Percentiles rank a stretch among this genome's conserved stretches.
Evolutionary conservation across 1,140 invertebrate genomes (phyloP).

Genomic region (Hylaeus anthracinus): DNA sequence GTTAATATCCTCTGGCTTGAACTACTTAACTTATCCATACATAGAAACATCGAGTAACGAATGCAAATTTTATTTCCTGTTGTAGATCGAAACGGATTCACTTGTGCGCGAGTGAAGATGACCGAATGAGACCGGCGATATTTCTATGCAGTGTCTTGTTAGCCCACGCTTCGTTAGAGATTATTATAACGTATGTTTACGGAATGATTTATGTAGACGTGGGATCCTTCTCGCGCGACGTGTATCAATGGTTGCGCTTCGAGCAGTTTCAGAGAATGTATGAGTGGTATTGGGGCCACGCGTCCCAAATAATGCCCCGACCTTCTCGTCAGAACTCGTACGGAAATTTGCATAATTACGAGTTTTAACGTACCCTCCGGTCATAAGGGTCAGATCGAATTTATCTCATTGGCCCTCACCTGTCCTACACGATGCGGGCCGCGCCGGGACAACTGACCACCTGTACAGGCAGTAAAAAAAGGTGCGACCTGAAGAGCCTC

Average conservation of each 20-base stretch:
- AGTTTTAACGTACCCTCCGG: constrained; percentile 66
- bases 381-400: constrained; percentile 80
- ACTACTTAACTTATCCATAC: no score
- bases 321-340: constrained; percentile 63
- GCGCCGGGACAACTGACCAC: constrained; percentile 76
- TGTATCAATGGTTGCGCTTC: neutral
- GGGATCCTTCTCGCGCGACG: no score
- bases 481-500: constrained; percentile 4
- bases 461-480: constrained; percentile 67
- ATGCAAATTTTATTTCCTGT: no score
- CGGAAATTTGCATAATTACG: constrained; percentile 77
- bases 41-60: no score
- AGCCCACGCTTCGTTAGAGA: no score
- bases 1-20: no score
- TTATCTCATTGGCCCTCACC: constrained; percentile 79
- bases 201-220: no score
- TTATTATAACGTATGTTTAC: no score
- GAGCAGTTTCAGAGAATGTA: constrained; percentile 19
- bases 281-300: constrained; percentile 7
- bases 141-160: no score
- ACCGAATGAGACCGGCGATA: no score
- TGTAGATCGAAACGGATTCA: no score
- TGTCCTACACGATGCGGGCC: constrained; percentile 78
- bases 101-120: no score
- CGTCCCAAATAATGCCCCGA: constrained; percentile 35